phyloP scores from a whole-genome alignment of 2,888 invertebrate species.

The Thymelicus sylvestris region DNA sequence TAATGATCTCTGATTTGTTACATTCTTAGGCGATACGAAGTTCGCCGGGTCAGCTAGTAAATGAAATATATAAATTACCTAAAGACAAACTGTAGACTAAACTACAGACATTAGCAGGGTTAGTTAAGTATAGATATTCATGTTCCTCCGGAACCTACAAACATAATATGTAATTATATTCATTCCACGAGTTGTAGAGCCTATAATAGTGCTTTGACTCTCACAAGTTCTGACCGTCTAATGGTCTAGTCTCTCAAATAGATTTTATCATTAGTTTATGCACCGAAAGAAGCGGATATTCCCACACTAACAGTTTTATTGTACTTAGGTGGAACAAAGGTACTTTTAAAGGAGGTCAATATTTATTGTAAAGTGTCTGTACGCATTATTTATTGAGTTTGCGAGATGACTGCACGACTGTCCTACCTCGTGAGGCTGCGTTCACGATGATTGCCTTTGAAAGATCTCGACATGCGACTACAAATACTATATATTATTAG shows the following conservation, averaged over 20 bases:
- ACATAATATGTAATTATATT: not conserved
- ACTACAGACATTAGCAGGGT: too few relatives aligned
- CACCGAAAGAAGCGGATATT: slow-evolving; percentile 27
- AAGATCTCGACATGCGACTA: not conserved
- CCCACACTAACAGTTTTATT: slow-evolving; percentile 29
- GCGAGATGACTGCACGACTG: slow-evolving; percentile 64
- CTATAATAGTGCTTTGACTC: not conserved
- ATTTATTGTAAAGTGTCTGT: slow-evolving; percentile 44
- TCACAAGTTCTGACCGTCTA: not conserved
- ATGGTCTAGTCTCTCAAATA: not conserved
- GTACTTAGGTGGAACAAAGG: slow-evolving; percentile 23
- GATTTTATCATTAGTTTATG: slow-evolving; percentile 20
- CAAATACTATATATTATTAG: too few relatives aligned
- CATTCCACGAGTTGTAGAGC: not conserved
- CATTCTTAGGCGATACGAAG: too few relatives aligned
- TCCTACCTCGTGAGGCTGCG: slow-evolving; percentile 63
- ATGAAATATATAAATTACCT: too few relatives aligned
- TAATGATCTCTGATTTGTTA: too few relatives aligned
- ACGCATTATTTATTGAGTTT: slow-evolving; percentile 61
- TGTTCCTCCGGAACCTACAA: too few relatives aligned
- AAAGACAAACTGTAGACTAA: too few relatives aligned
- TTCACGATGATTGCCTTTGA: slow-evolving; percentile 44
- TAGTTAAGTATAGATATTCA: too few relatives aligned
- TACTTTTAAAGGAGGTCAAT: slow-evolving; percentile 43
- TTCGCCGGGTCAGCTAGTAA: too few relatives aligned